These are phyloP conservation scores for Lepeophtheirus nordmannii DNA, from an alignment of 2,888 invertebrate species.

Conservation along the genomic window DNA sequence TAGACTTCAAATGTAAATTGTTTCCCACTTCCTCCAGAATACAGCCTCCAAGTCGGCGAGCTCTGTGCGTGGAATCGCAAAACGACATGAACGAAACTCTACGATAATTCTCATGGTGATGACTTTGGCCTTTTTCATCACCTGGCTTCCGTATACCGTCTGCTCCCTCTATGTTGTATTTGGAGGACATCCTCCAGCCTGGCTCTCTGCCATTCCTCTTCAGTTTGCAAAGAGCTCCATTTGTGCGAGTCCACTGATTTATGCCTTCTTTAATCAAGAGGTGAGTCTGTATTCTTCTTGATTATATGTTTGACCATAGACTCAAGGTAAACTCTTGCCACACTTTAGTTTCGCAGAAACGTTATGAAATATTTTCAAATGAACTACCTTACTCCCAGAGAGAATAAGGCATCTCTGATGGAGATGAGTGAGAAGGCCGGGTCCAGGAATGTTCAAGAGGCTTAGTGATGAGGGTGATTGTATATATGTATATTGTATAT, in stretches of 20 bases:
- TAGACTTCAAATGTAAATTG: too few relatives aligned
- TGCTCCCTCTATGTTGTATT: not conserved
- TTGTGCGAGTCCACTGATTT: not conserved
- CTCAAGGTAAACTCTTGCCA: too few relatives aligned
- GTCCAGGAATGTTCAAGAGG: too few relatives aligned
- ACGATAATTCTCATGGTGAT: not conserved
- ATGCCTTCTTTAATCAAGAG: conserved; percentile 3
- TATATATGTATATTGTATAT: too few relatives aligned
- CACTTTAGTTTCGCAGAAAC: too few relatives aligned
- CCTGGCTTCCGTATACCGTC: not conserved
- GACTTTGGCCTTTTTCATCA: not conserved
- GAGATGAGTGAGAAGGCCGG: too few relatives aligned
- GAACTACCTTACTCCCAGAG: too few relatives aligned
- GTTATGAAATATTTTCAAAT: too few relatives aligned
- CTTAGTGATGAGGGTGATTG: too few relatives aligned
- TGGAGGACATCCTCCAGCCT: not conserved
- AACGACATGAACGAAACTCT: not conserved
- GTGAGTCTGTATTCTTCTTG: not conserved
- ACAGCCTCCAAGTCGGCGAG: not conserved
- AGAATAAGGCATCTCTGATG: too few relatives aligned
- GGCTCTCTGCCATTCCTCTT: not conserved
- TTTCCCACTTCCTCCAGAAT: too few relatives aligned
- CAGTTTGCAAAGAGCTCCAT: conserved; percentile 5
- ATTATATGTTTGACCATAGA: too few relatives aligned
- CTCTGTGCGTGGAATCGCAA: not conserved